Evolutionary conservation across 53 echinoderm and acorn worm genomes (phyloP).

Genomic region (Crossaster papposus): DNA sequence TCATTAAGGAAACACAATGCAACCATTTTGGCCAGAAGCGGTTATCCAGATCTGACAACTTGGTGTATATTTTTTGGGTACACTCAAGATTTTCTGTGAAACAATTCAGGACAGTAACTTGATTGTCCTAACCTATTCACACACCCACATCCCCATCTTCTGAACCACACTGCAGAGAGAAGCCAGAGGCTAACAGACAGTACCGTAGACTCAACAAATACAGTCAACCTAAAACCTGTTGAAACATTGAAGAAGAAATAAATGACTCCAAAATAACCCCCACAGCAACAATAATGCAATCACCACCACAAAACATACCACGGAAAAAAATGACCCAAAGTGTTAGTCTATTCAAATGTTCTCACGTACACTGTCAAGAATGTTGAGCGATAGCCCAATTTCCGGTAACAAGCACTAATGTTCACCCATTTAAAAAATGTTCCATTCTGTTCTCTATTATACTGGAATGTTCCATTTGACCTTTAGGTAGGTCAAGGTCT

Average conservation of each 20-base stretch:
- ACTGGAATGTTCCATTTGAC: constrained; percentile 54
- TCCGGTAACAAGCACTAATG: not conserved
- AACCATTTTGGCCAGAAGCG: not conserved
- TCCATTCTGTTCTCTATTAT: constrained; percentile 16
- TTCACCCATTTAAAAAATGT: not conserved
- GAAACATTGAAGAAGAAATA: not conserved
- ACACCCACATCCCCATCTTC: not conserved
- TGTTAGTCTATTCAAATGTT: not conserved
- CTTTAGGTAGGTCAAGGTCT: constrained; percentile 23
- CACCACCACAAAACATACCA: not conserved
- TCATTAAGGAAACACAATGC: not conserved
- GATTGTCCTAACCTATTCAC: not conserved
- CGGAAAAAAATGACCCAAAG: not conserved
- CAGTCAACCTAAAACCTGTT: not conserved
- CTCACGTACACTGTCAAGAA: constrained; percentile 5
- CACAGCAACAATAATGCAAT: not conserved
- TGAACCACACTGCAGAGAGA: not conserved
- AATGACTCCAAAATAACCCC: not conserved
- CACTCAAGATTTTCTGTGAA: not conserved
- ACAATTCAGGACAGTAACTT: not conserved
- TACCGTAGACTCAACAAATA: not conserved
- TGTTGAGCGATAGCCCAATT: not conserved
- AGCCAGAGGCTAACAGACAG: not conserved
- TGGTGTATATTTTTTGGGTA: not conserved
- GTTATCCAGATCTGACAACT: not conserved